Percentiles rank a stretch among this genome's conserved stretches.
Evolutionary conservation across 1,140 invertebrate genomes (phyloP).

Genomic region (Philotrypesis tridentata): DNA sequence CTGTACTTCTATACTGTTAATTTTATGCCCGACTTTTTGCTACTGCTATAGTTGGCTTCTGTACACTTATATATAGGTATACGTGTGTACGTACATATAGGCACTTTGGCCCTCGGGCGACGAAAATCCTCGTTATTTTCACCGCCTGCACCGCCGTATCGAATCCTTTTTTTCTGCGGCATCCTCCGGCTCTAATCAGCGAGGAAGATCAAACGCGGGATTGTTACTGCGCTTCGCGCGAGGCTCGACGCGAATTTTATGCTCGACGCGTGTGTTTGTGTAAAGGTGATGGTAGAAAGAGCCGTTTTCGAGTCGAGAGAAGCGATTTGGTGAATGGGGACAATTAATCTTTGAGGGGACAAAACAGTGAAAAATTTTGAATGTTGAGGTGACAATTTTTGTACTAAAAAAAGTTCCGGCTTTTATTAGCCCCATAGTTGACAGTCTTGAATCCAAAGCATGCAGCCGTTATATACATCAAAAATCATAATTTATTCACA

Average conservation of each 20-base stretch:
- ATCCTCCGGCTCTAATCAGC: slow-evolving; percentile 31
- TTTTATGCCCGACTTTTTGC: slow-evolving; percentile 66
- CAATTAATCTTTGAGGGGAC: too few relatives aligned
- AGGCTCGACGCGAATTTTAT: neutral
- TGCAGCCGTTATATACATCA: too few relatives aligned
- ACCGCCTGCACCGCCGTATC: neutral
- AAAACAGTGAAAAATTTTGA: too few relatives aligned
- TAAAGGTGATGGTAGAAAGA: too few relatives aligned
- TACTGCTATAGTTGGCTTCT: neutral
- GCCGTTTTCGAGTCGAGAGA: too few relatives aligned
- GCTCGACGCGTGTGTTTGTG: neutral
- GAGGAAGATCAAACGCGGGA: slow-evolving; percentile 21
- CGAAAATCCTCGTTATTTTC: slow-evolving; percentile 22
- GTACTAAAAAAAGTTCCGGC: too few relatives aligned
- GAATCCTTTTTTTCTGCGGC: slow-evolving; percentile 33
- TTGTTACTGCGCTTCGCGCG: neutral
- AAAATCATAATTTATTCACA: too few relatives aligned
- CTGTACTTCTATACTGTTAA: slow-evolving; percentile 60
- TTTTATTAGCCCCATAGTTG: too few relatives aligned
- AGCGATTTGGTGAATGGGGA: too few relatives aligned
- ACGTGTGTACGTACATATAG: neutral
- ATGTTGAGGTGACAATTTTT: too few relatives aligned
- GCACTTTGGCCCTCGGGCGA: neutral
- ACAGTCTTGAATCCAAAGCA: too few relatives aligned
- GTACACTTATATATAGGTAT: too few relatives aligned